Percentiles rank a stretch among this genome's conserved stretches.
These are phyloP conservation scores for Lymantria dispar DNA, from an alignment of 2,888 invertebrate genomes.

Conservation along the genomic window DNA sequence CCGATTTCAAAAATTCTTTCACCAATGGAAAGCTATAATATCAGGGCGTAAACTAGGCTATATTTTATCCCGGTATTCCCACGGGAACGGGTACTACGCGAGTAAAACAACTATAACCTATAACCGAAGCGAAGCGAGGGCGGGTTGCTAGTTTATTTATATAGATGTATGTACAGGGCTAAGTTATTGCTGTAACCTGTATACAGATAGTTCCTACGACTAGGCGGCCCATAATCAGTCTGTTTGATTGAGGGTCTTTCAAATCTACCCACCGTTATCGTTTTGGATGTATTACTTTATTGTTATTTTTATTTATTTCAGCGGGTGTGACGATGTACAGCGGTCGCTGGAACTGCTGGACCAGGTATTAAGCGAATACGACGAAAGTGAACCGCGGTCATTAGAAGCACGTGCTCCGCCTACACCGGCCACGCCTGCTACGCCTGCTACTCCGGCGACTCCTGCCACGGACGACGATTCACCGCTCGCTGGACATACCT, in stretches of 20 bases:
- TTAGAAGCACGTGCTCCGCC: conserved; percentile 72
- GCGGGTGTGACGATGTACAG: conserved; percentile 93
- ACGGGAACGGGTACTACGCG: too few species aligned
- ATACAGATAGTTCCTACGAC: neutral
- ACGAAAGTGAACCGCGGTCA: conserved; percentile 86
- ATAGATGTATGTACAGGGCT: neutral
- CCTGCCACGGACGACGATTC: conserved; percentile 87
- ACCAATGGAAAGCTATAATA: too few species aligned
- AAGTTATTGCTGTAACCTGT: neutral
- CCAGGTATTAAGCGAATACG: conserved; percentile 95
- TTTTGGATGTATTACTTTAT: neutral
- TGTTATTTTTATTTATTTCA: conserved; percentile 64
- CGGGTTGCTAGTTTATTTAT: too few species aligned
- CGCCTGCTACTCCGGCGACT: conserved; percentile 79
- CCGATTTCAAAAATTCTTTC: too few species aligned
- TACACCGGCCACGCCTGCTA: conserved; percentile 78
- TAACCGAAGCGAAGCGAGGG: too few species aligned
- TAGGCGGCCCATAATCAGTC: too few species aligned
- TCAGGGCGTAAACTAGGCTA: too few species aligned
- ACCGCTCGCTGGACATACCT: conserved; percentile 90
- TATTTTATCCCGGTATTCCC: too few species aligned
- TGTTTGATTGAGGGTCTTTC: too few species aligned
- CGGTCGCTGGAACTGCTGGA: conserved; percentile 93
- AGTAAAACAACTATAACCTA: too few species aligned
- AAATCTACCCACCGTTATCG: too few species aligned